Conservation (phyloP, 2,888 invertebrate genomes). For the Phortica magna region DNA sequence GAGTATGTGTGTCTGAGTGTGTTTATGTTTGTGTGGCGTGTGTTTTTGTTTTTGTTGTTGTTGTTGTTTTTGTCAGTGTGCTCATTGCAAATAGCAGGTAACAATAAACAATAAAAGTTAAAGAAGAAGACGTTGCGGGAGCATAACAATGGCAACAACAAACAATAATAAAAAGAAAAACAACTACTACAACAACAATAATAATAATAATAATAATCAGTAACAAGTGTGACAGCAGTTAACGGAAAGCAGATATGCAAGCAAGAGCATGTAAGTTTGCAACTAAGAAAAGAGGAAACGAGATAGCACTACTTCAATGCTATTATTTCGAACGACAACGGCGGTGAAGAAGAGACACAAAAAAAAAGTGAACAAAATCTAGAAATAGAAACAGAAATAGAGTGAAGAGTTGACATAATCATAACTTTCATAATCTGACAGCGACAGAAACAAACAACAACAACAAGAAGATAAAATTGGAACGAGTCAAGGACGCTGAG, state of each 20-base stretch:
- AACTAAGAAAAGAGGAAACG: not conserved
- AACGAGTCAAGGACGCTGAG: constrained; percentile 20
- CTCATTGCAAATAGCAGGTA: constrained; percentile 35
- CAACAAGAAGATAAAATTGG: not conserved
- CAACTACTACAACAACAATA: constrained; percentile 36
- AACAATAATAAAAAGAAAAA: constrained; percentile 42
- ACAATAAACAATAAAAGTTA: constrained; percentile 57
- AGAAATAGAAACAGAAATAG: not conserved
- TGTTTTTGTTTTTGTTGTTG: not conserved
- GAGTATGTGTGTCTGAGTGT: constrained; percentile 17
- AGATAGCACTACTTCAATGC: not conserved
- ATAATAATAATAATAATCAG: constrained; percentile 63
- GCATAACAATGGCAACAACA: constrained; percentile 44
- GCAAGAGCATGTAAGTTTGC: constrained; percentile 44
- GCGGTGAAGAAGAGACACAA: not conserved
- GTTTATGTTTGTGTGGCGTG: not conserved
- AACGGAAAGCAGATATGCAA: constrained; percentile 63
- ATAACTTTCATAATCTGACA: constrained; percentile 26
- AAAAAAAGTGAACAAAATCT: not conserved
- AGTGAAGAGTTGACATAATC: constrained; percentile 29
- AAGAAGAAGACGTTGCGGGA: constrained; percentile 37
- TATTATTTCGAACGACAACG: not conserved
- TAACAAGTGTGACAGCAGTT: constrained; percentile 71
- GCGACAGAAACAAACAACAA: constrained; percentile 5
- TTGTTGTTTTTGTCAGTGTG: no score